Evolutionary conservation across 2,888 invertebrate genomes (phyloP).

Genomic region (Poecilobothrus nobilitatus): DNA sequence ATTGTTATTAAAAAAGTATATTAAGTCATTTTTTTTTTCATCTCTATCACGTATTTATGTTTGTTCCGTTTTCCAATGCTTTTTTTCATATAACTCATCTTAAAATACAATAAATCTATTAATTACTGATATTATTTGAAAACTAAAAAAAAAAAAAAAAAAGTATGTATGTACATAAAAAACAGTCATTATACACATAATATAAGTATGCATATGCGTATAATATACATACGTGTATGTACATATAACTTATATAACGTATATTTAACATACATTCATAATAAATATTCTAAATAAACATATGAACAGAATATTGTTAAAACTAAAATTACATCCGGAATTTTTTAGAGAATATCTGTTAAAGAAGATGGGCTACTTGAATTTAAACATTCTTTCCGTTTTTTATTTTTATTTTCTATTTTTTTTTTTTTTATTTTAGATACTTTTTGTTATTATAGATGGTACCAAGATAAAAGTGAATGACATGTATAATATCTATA

Average conservation of each 20-base stretch:
- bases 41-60: neutral
- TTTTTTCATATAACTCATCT: neutral
- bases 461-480: too few relatives aligned
- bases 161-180: neutral
- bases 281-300: neutral
- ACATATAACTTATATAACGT: neutral
- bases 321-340: constrained; percentile 1
- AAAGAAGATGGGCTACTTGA: neutral
- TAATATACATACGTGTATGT: neutral
- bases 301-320: neutral
- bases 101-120: constrained; percentile 1
- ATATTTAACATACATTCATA: neutral
- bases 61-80: neutral
- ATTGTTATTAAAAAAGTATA: too few relatives aligned
- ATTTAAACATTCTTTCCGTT: neutral
- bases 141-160: neutral
- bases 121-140: neutral
- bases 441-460: too few relatives aligned
- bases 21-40: too few relatives aligned
- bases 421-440: too few relatives aligned
- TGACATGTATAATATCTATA: too few relatives aligned
- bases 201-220: too few relatives aligned
- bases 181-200: too few relatives aligned
- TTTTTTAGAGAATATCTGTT: neutral
- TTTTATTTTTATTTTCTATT: too few relatives aligned